Base-by-base conservation (phyloP, 64 coral and sea anemone species). In the Cladopsammia gracilis region DNA sequence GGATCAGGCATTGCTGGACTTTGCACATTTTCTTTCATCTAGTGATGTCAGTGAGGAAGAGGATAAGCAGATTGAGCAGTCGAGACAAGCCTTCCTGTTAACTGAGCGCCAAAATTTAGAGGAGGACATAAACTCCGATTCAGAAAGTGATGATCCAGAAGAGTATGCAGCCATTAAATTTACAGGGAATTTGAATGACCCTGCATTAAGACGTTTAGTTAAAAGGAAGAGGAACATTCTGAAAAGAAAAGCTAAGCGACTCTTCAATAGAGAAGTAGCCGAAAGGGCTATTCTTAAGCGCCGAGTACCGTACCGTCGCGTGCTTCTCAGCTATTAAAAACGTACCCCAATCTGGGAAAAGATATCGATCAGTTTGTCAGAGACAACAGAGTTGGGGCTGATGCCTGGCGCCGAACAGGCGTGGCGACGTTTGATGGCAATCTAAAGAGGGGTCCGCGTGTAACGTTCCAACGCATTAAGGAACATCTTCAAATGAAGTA, bases 131-230 rank as follows among this genome's bases (percentile, higher is more conserved):
- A 59, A 44, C 10, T 42, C 68, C 52, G 15, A 71, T 72, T 88
- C 79, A 80, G 84, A 80, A 34, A 88, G 85, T 58, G 75, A 80
- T 70, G 83, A 88, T 88, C 83, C 79, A 70, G 62, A 64, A 75
- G 80, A 85, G 7, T 58, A 57, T 64, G 68, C 66, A 80, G 24
- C 62, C 60, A 19, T 65, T 65, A 16, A 19, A 19, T 65, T 65
- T 19, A 65, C 12, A 13, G 18, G 62, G 12, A 65, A 65, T 65
- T 65, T 65, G 18, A 65, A 19, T 65, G 62, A 65, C 62, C 62
- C 62, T 65, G 62, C 14, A 19, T 65, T 92, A 19, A 25, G 52
- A 82, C 6, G 25, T 18, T 70, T 70, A 92, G 75, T 53, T 44
- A 26, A 71, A 75, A 60, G 25, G 54, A 77, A 75, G 16, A 85